Percentiles rank a stretch among this genome's conserved stretches.
Conservation (phyloP, 2,888 invertebrate genomes). For the Seladonia tumulorum region DNA sequence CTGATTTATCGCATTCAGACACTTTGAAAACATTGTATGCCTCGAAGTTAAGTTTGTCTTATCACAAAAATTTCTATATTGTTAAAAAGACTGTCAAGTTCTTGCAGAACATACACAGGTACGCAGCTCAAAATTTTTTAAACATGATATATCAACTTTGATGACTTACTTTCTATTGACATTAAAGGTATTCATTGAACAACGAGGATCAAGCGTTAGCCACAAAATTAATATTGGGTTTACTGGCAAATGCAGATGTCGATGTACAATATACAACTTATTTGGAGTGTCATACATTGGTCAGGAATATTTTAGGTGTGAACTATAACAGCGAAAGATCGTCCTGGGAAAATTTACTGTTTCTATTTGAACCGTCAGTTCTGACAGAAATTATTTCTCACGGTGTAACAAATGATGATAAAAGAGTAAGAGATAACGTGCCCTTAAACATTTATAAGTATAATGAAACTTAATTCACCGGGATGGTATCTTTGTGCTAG, state of each 20-base stretch:
- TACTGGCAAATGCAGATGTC: constrained; percentile 86
- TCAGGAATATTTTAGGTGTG: constrained; percentile 86
- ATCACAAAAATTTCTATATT: constrained; percentile 86
- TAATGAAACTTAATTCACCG: neutral
- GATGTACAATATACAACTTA: constrained; percentile 87
- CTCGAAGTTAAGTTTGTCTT: constrained; percentile 86
- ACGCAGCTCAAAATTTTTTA: constrained; percentile 31
- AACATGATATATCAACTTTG: neutral
- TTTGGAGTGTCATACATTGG: constrained; percentile 85
- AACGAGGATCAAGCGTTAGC: constrained; percentile 71
- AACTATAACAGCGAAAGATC: constrained; percentile 79
- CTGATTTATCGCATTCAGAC: constrained; percentile 75
- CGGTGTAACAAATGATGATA: constrained; percentile 85
- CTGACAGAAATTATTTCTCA: constrained; percentile 88
- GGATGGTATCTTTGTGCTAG: constrained; percentile 79
- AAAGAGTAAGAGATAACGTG: constrained; percentile 77
- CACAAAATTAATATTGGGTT: constrained; percentile 83
- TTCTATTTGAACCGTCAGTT: constrained; percentile 86
- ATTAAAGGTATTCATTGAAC: constrained; percentile 68
- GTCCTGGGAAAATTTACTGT: constrained; percentile 85
- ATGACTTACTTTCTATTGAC: neutral
- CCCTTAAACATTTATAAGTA: neutral
- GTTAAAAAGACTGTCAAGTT: constrained; percentile 85
- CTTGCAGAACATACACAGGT: constrained; percentile 80
- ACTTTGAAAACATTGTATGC: constrained; percentile 85